Conservation (phyloP, 2,888 invertebrate genomes). For the Crioceris asparagi region DNA sequence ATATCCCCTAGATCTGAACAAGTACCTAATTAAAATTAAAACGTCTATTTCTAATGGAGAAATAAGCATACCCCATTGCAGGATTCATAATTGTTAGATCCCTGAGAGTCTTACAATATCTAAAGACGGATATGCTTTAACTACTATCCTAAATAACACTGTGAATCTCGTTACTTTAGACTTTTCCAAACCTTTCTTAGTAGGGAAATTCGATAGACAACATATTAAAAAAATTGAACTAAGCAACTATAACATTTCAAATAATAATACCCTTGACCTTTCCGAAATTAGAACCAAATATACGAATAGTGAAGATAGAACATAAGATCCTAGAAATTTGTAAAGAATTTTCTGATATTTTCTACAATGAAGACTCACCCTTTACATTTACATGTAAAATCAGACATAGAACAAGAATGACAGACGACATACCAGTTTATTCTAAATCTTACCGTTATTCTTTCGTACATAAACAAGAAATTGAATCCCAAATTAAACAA, state of each 20-base stretch:
- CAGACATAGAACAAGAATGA: conserved; percentile 12
- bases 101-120: conserved; percentile 6
- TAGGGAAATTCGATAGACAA: not conserved
- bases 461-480: conserved; percentile 21
- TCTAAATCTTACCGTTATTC: conserved; percentile 21
- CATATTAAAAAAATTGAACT: not conserved
- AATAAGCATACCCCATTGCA: conserved; percentile 3
- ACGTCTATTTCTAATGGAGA: conserved; percentile 1
- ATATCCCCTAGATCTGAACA: conserved; percentile 9
- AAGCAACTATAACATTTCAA: not conserved
- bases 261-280: not conserved
- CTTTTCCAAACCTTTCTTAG: not conserved
- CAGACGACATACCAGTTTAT: conserved; percentile 11
- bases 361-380: not conserved
- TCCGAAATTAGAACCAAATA: conserved; percentile 3
- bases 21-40: conserved; percentile 9
- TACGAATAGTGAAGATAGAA: conserved; percentile 3
- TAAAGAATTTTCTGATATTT: conserved; percentile 2
- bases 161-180: not conserved
- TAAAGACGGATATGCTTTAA: conserved; percentile 1
- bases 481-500: conserved; percentile 19
- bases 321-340: not conserved
- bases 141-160: not conserved
- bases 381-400: conserved; percentile 8
- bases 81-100: conserved; percentile 6